Percentiles rank a stretch among this genome's conserved stretches.
These are phyloP conservation scores for Andricus curvator DNA, from an alignment of 2,888 invertebrate genomes.

Conservation along the genomic window DNA sequence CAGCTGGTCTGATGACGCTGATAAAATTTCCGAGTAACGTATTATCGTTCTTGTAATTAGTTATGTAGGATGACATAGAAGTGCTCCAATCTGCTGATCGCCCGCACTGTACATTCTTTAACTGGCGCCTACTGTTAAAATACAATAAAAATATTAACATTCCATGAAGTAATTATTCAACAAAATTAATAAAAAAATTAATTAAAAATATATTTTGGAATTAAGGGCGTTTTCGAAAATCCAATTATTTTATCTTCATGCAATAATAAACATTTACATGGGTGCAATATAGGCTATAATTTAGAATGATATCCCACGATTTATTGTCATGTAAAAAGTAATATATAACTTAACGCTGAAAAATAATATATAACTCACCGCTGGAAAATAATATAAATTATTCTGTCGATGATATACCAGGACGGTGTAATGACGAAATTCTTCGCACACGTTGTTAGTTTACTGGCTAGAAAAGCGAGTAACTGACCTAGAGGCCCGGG, in stretches of 20 bases:
- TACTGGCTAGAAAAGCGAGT: slow-evolving; percentile 63
- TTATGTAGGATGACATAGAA: slow-evolving; percentile 57
- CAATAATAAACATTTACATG: too few relatives aligned
- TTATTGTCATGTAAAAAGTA: neutral
- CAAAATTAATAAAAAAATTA: too few relatives aligned
- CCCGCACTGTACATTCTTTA: slow-evolving; percentile 63
- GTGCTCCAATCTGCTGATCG: slow-evolving; percentile 58
- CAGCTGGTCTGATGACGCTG: slow-evolving; percentile 65
- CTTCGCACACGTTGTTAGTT: slow-evolving; percentile 64
- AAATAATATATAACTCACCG: slow-evolving; percentile 57
- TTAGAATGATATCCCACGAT: too few relatives aligned
- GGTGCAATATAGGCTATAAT: too few relatives aligned
- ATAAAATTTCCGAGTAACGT: slow-evolving; percentile 65
- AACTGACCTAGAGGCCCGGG: slow-evolving; percentile 68
- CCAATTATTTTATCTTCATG: too few relatives aligned
- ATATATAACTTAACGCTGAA: too few relatives aligned
- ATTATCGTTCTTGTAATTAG: slow-evolving; percentile 58
- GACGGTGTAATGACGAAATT: slow-evolving; percentile 66
- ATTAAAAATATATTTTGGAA: too few relatives aligned
- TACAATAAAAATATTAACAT: slow-evolving; percentile 4
- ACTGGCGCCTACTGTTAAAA: slow-evolving; percentile 54
- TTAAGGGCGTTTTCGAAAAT: too few relatives aligned
- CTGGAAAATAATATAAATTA: slow-evolving; percentile 63
- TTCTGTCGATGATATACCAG: slow-evolving; percentile 62
- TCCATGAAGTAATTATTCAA: too few relatives aligned